Base-by-base conservation (phyloP, 2,888 invertebrate species). In the Cataglyphis livida region DNA sequence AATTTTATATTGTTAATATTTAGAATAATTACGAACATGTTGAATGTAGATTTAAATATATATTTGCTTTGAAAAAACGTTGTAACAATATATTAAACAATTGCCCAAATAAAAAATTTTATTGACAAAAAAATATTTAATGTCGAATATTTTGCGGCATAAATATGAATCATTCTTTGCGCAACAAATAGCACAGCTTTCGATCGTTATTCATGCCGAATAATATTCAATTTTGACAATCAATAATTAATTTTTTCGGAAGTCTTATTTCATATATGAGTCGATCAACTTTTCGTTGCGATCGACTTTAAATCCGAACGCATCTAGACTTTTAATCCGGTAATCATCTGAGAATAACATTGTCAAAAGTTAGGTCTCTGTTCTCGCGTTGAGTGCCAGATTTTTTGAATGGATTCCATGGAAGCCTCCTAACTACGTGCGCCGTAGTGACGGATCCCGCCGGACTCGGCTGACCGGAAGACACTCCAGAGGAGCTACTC, bases 341-440 rank as follows among this genome's bases (percentile, higher is more conserved):
- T n/a, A 57, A 92, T 95, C 95, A 96, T 95, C 96, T 96, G 82
- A 96, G 95, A 85, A 96, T 96, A 81, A 96, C 95, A 88, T 96
- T 96, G 91, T 95, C 95, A 57, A 95, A 94, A 12, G 94, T 94
- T 68, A 94, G 94, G 81, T 96, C 95, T 32, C 95, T 95, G 75
- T 94, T 95, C 92, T 95, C 96, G 91, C 95, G 95, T 75, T 96
- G 95, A 1, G 95, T 92, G 0, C 95, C 93, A 88, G 96, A 96
- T 70, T 97, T 95, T 84, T 96, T 96, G 95, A 97, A 97, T 0
- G 97, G 97, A 93, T 97, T 97, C 97, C 97, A 97, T 3, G 96
- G 96, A 83, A 96, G 95, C 3, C 96, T 94, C 2, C 95, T 94
- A 0, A 96, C 95, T 0, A 95, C 95, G 0, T 94, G 93, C 51